A percentile compares a stretch with the other conserved stretches of the same genome.
Evolutionary conservation across 2,888 invertebrate genomes (phyloP).

Genomic region (Drosophila seclusa): DNA sequence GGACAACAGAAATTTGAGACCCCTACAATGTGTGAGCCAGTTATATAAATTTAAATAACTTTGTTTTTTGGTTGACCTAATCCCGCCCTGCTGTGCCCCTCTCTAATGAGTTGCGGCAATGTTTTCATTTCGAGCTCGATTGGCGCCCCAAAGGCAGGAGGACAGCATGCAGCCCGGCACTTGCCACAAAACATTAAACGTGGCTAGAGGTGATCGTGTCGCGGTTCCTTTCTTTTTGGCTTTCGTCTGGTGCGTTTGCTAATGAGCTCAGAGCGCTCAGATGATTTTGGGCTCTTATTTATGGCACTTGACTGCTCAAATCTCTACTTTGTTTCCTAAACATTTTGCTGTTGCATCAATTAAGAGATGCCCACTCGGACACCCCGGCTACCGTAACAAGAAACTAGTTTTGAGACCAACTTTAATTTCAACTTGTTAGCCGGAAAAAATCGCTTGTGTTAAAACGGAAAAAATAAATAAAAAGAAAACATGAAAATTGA

Average conservation of each 20-base stretch:
- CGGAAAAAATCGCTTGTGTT: constrained; percentile 43
- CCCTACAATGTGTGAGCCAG: constrained; percentile 33
- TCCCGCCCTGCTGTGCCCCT: constrained; percentile 56
- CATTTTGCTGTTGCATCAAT: constrained; percentile 71
- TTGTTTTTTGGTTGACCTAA: constrained; percentile 8
- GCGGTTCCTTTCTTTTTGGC: constrained; percentile 16
- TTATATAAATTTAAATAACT: constrained; percentile 50
- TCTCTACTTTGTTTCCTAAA: constrained; percentile 72
- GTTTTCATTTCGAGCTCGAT: constrained; percentile 58
- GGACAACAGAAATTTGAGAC: constrained; percentile 15
- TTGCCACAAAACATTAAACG: constrained; percentile 14
- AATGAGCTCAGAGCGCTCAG: constrained; percentile 58
- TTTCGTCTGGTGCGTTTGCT: constrained; percentile 37
- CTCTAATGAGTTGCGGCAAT: constrained; percentile 64
- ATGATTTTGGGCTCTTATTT: constrained; percentile 61
- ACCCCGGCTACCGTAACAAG: constrained; percentile 32
- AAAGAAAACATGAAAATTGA: constrained; percentile 61
- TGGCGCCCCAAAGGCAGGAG: constrained; percentile 54
- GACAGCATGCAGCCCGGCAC: constrained; percentile 33
- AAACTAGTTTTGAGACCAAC: constrained; percentile 43
- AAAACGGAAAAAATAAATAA: constrained; percentile 10
- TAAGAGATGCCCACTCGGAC: constrained; percentile 49
- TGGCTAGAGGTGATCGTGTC: constrained; percentile 10
- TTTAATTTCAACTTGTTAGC: constrained; percentile 30
- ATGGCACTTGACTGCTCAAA: constrained; percentile 56